Evolutionary conservation across 1,140 invertebrate species (phyloP).

Genomic region (Muscidifurax raptorellus): DNA sequence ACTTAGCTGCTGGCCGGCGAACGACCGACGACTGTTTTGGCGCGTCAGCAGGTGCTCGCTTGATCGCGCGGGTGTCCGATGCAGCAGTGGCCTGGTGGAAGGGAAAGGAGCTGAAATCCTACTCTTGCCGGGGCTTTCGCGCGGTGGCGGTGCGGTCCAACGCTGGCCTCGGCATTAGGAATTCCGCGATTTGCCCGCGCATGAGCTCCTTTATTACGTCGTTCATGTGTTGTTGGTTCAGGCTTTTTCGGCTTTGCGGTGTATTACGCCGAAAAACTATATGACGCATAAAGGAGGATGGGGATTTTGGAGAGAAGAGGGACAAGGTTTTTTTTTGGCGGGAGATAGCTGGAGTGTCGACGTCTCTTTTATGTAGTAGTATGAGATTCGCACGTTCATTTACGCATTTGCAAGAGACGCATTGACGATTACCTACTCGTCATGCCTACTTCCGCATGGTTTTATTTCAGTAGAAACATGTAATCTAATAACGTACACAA

Average conservation of each 20-base stretch:
- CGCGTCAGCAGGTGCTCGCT: constrained; percentile 60
- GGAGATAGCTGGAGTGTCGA: no score
- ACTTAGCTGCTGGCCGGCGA: constrained; percentile 45
- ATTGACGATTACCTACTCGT: no score
- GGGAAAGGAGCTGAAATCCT: constrained; percentile 59
- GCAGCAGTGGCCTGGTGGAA: constrained; percentile 52
- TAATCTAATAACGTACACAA: no score
- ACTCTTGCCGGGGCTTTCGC: neutral
- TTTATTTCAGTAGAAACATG: no score
- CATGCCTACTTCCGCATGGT: no score
- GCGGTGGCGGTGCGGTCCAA: neutral
- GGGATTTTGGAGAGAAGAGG: no score
- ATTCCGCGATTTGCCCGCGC: neutral
- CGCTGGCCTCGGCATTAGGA: neutral
- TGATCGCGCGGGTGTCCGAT: constrained; percentile 55
- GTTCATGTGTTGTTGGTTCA: no score
- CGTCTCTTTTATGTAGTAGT: no score
- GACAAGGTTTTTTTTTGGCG: no score
- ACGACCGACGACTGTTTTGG: constrained; percentile 61
- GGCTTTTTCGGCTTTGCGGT: neutral
- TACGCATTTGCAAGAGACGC: no score
- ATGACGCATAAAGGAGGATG: neutral
- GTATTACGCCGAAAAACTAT: neutral
- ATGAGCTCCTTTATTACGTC: no score
- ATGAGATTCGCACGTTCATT: no score